Conservation (phyloP, 37 sponge, comb jelly and placozoan species). For the Trichoplax adhaerens region DNA sequence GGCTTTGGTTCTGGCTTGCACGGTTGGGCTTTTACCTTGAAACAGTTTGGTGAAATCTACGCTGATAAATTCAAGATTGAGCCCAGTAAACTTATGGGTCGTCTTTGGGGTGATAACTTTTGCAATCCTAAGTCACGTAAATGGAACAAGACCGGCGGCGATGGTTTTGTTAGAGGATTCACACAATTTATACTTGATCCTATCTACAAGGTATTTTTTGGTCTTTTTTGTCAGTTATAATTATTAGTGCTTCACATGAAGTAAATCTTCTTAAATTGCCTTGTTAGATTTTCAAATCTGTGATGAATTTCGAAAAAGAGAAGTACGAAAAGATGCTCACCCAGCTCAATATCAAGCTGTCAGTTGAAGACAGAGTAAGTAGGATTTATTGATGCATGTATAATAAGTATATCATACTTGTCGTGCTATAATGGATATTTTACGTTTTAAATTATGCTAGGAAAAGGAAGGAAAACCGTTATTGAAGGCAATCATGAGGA, state of each 20-base stretch:
- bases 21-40: slow-evolving; percentile 97
- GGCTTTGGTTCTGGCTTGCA: slow-evolving; percentile 98
- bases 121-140: slow-evolving; percentile 65
- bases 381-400: slow-evolving; percentile 6
- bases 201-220: slow-evolving; percentile 75
- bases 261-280: background rate
- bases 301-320: slow-evolving; percentile 89
- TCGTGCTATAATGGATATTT: slow-evolving; percentile 10
- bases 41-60: slow-evolving; percentile 98
- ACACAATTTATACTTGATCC: slow-evolving; percentile 94
- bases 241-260: background rate
- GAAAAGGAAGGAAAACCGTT: slow-evolving; percentile 40
- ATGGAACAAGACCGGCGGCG: slow-evolving; percentile 69
- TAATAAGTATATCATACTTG: slow-evolving; percentile 10
- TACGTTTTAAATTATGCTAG: slow-evolving; percentile 6
- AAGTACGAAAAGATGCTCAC: slow-evolving; percentile 59
- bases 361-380: slow-evolving; percentile 45
- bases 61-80: slow-evolving; percentile 94
- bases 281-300: slow-evolving; percentile 60
- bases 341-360: slow-evolving; percentile 70
- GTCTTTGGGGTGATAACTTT: slow-evolving; percentile 95
- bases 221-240: background rate
- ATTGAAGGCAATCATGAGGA: slow-evolving; percentile 50
- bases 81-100: slow-evolving; percentile 73
- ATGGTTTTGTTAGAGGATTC: slow-evolving; percentile 82